These are phyloP conservation scores for Marisa cornuarietis DNA, from an alignment of 1,140 invertebrate species.

Conservation along the genomic window DNA sequence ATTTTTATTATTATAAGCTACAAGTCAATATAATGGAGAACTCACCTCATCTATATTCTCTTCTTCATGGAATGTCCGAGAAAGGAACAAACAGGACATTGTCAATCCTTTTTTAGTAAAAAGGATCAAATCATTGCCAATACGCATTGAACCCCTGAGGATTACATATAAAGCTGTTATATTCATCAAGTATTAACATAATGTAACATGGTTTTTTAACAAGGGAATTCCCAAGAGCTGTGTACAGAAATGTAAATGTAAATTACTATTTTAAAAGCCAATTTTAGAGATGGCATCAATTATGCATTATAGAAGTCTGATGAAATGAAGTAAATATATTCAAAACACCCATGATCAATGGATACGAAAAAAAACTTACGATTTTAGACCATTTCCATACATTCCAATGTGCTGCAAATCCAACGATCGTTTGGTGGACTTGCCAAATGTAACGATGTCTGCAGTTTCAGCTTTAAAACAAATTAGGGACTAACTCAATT, in stretches of 20 bases:
- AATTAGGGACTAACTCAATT: no score
- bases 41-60: slow-evolving; percentile 65
- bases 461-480: slow-evolving; percentile 62
- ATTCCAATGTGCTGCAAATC: slow-evolving; percentile 65
- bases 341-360: background rate
- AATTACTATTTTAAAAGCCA: no score
- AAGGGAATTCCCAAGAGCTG: no score
- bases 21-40: background rate
- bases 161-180: no score
- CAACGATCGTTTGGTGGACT: slow-evolving; percentile 60
- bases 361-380: slow-evolving; percentile 57
- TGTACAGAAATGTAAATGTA: no score
- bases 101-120: slow-evolving; percentile 66
- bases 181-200: no score
- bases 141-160: slow-evolving; percentile 67
- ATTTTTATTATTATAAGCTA: no score
- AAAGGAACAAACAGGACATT: slow-evolving; percentile 65
- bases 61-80: slow-evolving; percentile 66
- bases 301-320: no score
- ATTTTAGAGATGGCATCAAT: no score
- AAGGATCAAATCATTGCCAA: slow-evolving; percentile 67
- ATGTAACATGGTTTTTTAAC: no score
- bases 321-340: no score
- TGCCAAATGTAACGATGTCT: slow-evolving; percentile 66
- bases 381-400: slow-evolving; percentile 69